These are phyloP conservation scores for Sipha flava DNA, from an alignment of 1,140 invertebrate genomes.

Conservation along the genomic window DNA sequence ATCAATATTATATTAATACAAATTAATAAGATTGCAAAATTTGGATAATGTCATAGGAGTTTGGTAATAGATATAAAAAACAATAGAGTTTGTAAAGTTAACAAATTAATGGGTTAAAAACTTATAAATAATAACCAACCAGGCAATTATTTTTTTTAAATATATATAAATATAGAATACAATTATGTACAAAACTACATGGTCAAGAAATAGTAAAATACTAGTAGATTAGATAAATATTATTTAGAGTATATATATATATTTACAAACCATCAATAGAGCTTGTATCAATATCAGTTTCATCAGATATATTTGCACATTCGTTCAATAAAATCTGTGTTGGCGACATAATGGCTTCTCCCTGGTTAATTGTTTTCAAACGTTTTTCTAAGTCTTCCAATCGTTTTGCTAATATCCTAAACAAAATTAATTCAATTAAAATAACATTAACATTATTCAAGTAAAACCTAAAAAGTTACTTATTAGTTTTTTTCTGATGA, in stretches of 20 bases:
- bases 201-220: no score
- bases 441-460: background rate
- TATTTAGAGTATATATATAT: no score
- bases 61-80: no score
- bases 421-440: background rate
- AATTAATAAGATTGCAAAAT: no score
- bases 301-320: background rate
- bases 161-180: no score
- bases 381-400: conserved; percentile 11
- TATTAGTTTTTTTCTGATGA: conserved; percentile 77
- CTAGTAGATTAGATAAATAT: no score
- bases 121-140: no score
- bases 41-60: no score
- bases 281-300: conserved; percentile 4
- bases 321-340: background rate
- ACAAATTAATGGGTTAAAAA: no score
- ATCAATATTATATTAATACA: no score
- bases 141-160: no score
- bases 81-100: no score
- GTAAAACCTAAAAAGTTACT: conserved; percentile 45
- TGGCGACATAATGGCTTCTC: background rate
- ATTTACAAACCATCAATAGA: background rate
- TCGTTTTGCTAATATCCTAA: conserved; percentile 22
- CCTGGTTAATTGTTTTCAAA: background rate
- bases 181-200: background rate